phyloP scores from a whole-genome alignment of 2,113 vertebrate genomes.

The Mugil cephalus region DNA sequence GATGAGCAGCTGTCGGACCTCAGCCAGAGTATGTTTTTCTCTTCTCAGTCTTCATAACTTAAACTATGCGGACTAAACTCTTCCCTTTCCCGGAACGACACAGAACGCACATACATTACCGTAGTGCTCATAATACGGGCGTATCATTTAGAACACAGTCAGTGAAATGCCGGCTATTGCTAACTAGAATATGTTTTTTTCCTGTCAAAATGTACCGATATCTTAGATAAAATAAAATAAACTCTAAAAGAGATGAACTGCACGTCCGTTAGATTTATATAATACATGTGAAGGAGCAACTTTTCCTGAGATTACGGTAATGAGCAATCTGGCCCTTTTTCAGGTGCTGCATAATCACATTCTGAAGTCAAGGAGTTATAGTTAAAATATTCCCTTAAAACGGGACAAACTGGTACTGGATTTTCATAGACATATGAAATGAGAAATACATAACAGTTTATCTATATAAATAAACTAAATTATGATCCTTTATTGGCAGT shows the following conservation, averaged over 20 bases:
- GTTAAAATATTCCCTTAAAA: not conserved
- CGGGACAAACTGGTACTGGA: not conserved
- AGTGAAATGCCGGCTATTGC: fast-evolving
- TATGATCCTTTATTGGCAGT: not conserved
- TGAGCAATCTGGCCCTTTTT: not conserved
- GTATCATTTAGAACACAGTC: not conserved
- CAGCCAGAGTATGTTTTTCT: constrained; percentile 17
- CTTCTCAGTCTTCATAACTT: constrained; percentile 14
- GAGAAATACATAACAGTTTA: not conserved
- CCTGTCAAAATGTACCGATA: too few relatives aligned
- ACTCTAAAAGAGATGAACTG: not conserved
- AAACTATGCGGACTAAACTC: constrained; percentile 1
- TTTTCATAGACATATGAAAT: not conserved
- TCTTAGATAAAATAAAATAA: too few relatives aligned
- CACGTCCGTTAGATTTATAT: fast-evolving
- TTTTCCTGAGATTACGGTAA: constrained; percentile 58
- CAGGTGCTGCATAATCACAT: not conserved
- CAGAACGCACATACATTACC: constrained; percentile 55
- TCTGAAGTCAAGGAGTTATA: constrained; percentile 3
- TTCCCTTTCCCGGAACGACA: constrained; percentile 76
- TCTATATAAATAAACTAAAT: not conserved
- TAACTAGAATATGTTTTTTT: too few relatives aligned
- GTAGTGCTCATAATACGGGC: constrained; percentile 12
- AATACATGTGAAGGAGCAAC: not conserved
- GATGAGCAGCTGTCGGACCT: constrained; percentile 27